These are phyloP conservation scores for Cryptotermes secundus DNA, from an alignment of 1,140 invertebrate species.

Conservation along the genomic window DNA sequence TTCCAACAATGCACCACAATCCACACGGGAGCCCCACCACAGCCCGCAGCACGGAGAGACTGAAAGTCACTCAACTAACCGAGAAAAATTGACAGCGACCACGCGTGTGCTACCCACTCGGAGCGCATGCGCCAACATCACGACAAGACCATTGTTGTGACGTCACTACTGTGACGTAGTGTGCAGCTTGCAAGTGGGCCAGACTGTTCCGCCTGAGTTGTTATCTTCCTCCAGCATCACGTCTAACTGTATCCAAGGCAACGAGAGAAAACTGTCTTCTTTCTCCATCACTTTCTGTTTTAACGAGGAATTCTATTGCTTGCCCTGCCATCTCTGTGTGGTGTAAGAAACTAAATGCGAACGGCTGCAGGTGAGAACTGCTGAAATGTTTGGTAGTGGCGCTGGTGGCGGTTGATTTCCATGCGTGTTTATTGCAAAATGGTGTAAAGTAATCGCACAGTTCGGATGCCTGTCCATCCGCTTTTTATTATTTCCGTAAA, in stretches of 20 bases:
- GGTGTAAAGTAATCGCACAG: too few relatives aligned
- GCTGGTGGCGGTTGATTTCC: neutral
- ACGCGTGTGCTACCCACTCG: neutral
- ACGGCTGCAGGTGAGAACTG: too few relatives aligned
- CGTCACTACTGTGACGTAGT: slow-evolving; percentile 3
- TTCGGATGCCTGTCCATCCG: too few relatives aligned
- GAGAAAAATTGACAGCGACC: neutral
- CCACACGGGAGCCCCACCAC: neutral
- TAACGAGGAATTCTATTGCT: neutral
- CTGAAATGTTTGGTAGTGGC: neutral
- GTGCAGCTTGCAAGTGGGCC: neutral
- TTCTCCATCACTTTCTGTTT: slow-evolving; percentile 19
- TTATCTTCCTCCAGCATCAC: neutral
- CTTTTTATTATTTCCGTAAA: too few relatives aligned
- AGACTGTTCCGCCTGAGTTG: neutral
- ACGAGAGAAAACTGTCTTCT: neutral
- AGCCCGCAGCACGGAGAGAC: neutral
- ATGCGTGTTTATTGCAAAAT: too few relatives aligned
- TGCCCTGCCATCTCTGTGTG: neutral
- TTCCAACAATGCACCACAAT: neutral
- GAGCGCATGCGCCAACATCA: neutral
- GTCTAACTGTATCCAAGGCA: slow-evolving; percentile 15
- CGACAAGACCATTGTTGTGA: slow-evolving; percentile 5
- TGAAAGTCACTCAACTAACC: neutral
- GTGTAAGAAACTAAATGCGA: neutral